These are phyloP conservation scores for Triplophysa tibetana DNA, from an alignment of 2,113 vertebrate species.

Conservation along the genomic window DNA sequence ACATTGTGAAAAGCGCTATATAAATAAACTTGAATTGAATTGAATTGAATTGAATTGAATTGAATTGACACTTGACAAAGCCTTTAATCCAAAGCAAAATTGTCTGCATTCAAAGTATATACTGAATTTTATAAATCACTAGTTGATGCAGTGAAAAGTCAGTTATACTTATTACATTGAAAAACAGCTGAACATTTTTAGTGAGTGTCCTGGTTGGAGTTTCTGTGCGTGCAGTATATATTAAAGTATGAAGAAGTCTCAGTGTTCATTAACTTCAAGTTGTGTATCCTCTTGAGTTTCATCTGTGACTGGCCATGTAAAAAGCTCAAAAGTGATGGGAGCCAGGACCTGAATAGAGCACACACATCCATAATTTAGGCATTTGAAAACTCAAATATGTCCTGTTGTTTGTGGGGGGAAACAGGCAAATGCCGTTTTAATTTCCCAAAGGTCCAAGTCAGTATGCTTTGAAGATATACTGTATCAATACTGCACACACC, in stretches of 20 bases:
- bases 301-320: slow-evolving; percentile 2
- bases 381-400: slow-evolving; percentile 6
- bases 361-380: not conserved
- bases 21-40: too few relatives aligned
- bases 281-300: slow-evolving; percentile 2
- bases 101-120: too few relatives aligned
- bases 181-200: not conserved
- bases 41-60: too few relatives aligned
- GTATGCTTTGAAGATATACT: too few relatives aligned
- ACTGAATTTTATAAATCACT: too few relatives aligned
- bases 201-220: not conserved
- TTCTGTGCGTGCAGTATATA: not conserved
- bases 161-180: not conserved
- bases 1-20: too few relatives aligned
- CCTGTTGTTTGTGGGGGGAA: slow-evolving; percentile 9
- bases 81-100: too few relatives aligned
- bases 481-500: too few relatives aligned
- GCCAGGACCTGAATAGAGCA: not conserved
- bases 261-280: slow-evolving; percentile 20
- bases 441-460: too few relatives aligned
- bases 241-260: not conserved
- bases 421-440: too few relatives aligned
- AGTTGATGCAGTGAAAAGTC: too few relatives aligned
- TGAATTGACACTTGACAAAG: too few relatives aligned
- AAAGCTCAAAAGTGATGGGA: not conserved